A percentile compares a stretch with the other conserved stretches of the same genome.
These are phyloP conservation scores for Nephrocerus scutellatus DNA, from an alignment of 2,888 invertebrate species.

Conservation along the genomic window DNA sequence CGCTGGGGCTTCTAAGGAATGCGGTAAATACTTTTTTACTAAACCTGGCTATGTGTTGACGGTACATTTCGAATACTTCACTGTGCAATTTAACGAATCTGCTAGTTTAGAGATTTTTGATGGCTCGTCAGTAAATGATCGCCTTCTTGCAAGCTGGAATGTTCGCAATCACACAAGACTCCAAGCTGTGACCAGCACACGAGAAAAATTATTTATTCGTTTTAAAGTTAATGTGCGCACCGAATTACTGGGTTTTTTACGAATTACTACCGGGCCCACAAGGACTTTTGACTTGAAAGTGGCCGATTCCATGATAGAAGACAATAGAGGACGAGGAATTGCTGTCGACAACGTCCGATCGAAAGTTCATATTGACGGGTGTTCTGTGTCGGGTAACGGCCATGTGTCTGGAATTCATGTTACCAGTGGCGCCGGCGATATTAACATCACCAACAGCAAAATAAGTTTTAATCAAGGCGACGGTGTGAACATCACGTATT, in stretches of 20 bases:
- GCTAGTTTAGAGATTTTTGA: slow-evolving; percentile 72
- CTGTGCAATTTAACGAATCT: slow-evolving; percentile 67
- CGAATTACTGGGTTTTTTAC: slow-evolving; percentile 68
- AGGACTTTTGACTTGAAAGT: slow-evolving; percentile 83
- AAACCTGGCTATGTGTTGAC: slow-evolving; percentile 74
- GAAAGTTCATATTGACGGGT: slow-evolving; percentile 75
- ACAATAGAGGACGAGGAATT: slow-evolving; percentile 93
- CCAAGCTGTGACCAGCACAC: slow-evolving; percentile 77
- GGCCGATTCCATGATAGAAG: slow-evolving; percentile 72
- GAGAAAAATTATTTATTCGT: slow-evolving; percentile 71
- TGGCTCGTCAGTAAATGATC: slow-evolving; percentile 64
- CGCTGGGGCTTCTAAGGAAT: slow-evolving; percentile 62
- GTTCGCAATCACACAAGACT: slow-evolving; percentile 81
- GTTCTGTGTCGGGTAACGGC: slow-evolving; percentile 76
- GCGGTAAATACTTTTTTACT: slow-evolving; percentile 74
- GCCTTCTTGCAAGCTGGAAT: slow-evolving; percentile 61
- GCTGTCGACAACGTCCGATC: slow-evolving; percentile 87
- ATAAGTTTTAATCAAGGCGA: slow-evolving; percentile 89
- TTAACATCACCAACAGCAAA: slow-evolving; percentile 85
- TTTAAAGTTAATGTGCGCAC: slow-evolving; percentile 68
- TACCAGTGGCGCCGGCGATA: slow-evolving; percentile 83
- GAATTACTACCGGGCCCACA: slow-evolving; percentile 68
- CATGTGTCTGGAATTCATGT: slow-evolving; percentile 89
- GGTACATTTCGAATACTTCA: slow-evolving; percentile 74
- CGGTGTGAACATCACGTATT: slow-evolving; percentile 91